Conservation (phyloP, 92 coral and sea anemone species). For the Siderastrea radians region DNA sequence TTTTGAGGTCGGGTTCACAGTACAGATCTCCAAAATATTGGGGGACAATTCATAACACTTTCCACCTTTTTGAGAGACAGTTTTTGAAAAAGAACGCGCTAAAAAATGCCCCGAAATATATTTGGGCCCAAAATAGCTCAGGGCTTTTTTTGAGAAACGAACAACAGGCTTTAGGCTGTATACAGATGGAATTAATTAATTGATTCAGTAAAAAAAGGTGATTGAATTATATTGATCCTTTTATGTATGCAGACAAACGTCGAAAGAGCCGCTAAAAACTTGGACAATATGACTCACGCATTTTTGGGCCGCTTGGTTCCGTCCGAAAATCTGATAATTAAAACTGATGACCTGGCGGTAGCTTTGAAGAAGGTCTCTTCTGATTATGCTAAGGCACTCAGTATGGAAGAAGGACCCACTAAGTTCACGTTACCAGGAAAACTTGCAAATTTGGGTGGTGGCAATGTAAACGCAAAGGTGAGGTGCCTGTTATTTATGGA, state of each 20-base stretch:
- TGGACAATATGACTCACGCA: conserved; percentile 8
- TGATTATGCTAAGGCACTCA: neutral
- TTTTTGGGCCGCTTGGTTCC: conserved; percentile 20
- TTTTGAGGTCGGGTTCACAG: too few relatives aligned
- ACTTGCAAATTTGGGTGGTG: neutral
- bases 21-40: too few relatives aligned
- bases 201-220: too few relatives aligned
- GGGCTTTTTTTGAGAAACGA: too few relatives aligned
- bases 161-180: too few relatives aligned
- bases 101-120: too few relatives aligned
- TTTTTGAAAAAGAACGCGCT: too few relatives aligned
- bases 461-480: conserved; percentile 5
- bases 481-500: neutral
- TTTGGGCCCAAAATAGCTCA: too few relatives aligned
- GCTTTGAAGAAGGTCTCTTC: conserved; percentile 1
- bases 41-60: too few relatives aligned
- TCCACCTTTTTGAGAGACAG: too few relatives aligned
- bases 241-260: neutral
- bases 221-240: neutral
- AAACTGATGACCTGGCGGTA: neutral
- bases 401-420: conserved; percentile 1
- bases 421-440: neutral
- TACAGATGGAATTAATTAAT: too few relatives aligned
- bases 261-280: neutral
- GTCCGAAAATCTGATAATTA: conserved; percentile 3